Evolutionary conservation across 92 coral and sea anemone species (phyloP).

Genomic region (Phenganax marumi): DNA sequence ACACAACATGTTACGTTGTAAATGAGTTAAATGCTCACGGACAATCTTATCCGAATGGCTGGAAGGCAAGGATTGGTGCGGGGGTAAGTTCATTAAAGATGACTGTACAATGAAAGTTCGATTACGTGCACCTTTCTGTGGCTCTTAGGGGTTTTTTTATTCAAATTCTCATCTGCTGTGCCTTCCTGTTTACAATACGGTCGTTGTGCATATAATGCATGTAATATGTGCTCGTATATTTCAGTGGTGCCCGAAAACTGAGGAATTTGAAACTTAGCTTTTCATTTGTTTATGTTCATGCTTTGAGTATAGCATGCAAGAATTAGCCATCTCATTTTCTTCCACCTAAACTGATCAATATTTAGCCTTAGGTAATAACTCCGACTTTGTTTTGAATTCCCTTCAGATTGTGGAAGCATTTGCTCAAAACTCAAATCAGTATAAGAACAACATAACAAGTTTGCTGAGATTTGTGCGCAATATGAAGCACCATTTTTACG

Average conservation of each 20-base stretch:
- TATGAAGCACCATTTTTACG: not conserved
- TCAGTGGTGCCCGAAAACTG: too few species aligned
- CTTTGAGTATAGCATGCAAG: too few species aligned
- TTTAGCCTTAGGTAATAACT: too few species aligned
- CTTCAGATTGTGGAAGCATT: not conserved
- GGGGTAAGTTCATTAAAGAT: not conserved
- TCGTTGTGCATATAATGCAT: not conserved
- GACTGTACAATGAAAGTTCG: not conserved
- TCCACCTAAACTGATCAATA: too few species aligned
- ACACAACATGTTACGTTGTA: not conserved
- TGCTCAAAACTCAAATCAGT: not conserved
- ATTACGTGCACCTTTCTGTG: not conserved
- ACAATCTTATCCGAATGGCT: slow-evolving; percentile 5
- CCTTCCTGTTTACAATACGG: not conserved
- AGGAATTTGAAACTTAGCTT: too few species aligned
- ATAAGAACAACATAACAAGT: not conserved
- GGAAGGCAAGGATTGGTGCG: not conserved
- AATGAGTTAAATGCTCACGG: not conserved
- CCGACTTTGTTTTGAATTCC: not conserved
- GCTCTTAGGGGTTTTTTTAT: too few species aligned
- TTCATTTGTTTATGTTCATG: too few species aligned
- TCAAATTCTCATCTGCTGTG: too few species aligned
- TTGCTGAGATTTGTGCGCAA: slow-evolving; percentile 21
- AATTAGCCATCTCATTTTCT: too few species aligned
- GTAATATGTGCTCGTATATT: too few species aligned